Base-by-base conservation (phyloP, 2,888 invertebrate species). In the Erebia palarica region DNA sequence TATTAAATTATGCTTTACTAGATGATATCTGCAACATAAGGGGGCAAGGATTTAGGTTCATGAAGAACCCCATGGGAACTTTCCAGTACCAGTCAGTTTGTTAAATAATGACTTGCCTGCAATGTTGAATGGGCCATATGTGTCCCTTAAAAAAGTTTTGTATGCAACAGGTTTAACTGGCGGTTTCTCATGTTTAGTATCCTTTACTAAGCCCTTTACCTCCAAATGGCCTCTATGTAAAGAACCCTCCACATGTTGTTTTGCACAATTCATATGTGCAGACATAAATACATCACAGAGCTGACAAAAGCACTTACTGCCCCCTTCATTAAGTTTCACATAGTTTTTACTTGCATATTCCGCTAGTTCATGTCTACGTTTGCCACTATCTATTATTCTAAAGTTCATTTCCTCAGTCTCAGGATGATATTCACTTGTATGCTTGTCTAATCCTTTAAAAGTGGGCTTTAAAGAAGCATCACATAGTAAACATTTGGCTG, bases 321-420 rank as follows among this genome's bases (percentile, higher is more conserved):
- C 89, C 0, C 84, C 85, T 27, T 77, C 73, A 68, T 85, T 86
- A n/a, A 89, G 71, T 75, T 82, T 88, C 5, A 91, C 87, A 53
- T 71, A 80, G 69, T 87, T 78, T 8, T 77, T 71, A 72, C 75
- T 83, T 1, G 87, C 89, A 77, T 81, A 90, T 53, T 77, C 73
- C 1, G 85, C 80, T 10, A 87, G 67, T 60, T 84, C 80, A 0
- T 80, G 72, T 66, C 88, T 84, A 4, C 69, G 74, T 73, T 86
- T 84, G 0, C 90, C 90, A 72, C 82, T 75, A 69, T 88, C 86
- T 1, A 73, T 60, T 64, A 7, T 21, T n/a, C 8, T 74, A 60
- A 11, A 13, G 27, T 27, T 4, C 27, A 27, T 36, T 5, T 27
- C 21, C 1, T 13, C 27, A 3, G 13, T 13, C 21, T 27, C n/a